These are phyloP conservation scores for Cyrtonyx montezumae DNA, from an alignment of 2,113 vertebrate genomes.

Conservation along the genomic window DNA sequence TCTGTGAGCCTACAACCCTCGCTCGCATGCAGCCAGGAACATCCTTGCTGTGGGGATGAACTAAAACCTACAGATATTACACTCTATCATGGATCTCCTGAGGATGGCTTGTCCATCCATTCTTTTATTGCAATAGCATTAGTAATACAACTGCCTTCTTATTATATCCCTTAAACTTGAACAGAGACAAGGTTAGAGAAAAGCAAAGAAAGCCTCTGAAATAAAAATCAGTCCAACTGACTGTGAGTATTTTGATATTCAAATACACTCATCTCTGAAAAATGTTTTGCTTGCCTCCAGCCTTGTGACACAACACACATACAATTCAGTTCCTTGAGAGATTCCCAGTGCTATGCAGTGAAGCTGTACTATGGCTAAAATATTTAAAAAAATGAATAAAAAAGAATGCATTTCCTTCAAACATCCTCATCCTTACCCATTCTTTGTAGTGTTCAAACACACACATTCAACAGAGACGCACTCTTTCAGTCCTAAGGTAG, in stretches of 20 bases:
- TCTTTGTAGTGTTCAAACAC: background rate
- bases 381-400: background rate
- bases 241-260: background rate
- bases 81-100: accelerated
- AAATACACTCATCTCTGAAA: background rate
- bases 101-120: background rate
- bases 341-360: background rate
- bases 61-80: background rate
- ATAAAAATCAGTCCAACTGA: background rate
- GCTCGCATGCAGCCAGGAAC: background rate
- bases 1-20: background rate
- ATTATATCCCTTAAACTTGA: background rate
- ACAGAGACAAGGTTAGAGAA: background rate
- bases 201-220: background rate
- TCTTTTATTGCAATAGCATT: background rate
- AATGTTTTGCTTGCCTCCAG: background rate
- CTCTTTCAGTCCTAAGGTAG: background rate
- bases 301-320: background rate
- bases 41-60: background rate
- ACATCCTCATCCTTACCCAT: background rate
- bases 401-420: background rate
- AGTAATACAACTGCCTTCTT: background rate
- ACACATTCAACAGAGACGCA: background rate
- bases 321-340: background rate
- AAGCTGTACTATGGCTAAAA: background rate